These are phyloP conservation scores for Scaptomyza parva DNA, from an alignment of 2,888 invertebrate species.

Conservation along the genomic window DNA sequence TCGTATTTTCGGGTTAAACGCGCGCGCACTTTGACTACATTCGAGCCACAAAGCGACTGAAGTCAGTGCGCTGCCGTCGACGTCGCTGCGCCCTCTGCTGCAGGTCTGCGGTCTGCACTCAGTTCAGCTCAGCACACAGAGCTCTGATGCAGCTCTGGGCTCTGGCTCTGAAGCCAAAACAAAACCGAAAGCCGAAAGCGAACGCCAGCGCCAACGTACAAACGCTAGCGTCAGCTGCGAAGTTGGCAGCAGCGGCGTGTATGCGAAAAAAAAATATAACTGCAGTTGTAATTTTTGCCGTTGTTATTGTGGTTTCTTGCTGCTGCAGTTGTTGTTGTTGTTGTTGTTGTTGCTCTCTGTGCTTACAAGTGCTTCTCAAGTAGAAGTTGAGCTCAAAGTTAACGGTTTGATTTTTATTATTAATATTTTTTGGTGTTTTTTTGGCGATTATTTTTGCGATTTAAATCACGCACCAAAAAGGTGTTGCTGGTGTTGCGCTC, in stretches of 20 bases:
- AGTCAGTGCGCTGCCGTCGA: constrained; percentile 56
- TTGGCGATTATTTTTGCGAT: constrained; percentile 5
- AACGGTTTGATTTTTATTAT: constrained; percentile 1
- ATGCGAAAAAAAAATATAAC: constrained; percentile 60
- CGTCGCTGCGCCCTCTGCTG: constrained; percentile 31
- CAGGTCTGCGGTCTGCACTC: constrained; percentile 34
- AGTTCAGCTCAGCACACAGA: constrained; percentile 19
- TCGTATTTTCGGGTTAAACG: constrained; percentile 20
- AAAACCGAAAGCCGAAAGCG: constrained; percentile 58
- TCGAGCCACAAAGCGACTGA: constrained; percentile 64
- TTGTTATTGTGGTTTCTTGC: constrained; percentile 12
- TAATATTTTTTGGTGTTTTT: not conserved
- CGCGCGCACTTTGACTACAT: constrained; percentile 57
- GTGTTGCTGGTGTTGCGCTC: constrained; percentile 21
- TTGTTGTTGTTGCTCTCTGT: constrained; percentile 1
- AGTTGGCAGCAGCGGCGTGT: constrained; percentile 46
- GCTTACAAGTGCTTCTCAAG: constrained; percentile 44
- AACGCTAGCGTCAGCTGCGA: constrained; percentile 54
- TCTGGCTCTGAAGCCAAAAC: constrained; percentile 57
- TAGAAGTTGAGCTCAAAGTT: constrained; percentile 34
- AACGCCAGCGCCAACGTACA: constrained; percentile 47
- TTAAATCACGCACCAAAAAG: constrained; percentile 40
- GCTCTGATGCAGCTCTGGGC: constrained; percentile 51
- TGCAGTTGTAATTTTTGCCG: constrained; percentile 52
- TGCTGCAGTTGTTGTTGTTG: constrained; percentile 10